Base-by-base conservation (phyloP, 1,140 invertebrate genomes). In the Chionoecetes opilio region DNA sequence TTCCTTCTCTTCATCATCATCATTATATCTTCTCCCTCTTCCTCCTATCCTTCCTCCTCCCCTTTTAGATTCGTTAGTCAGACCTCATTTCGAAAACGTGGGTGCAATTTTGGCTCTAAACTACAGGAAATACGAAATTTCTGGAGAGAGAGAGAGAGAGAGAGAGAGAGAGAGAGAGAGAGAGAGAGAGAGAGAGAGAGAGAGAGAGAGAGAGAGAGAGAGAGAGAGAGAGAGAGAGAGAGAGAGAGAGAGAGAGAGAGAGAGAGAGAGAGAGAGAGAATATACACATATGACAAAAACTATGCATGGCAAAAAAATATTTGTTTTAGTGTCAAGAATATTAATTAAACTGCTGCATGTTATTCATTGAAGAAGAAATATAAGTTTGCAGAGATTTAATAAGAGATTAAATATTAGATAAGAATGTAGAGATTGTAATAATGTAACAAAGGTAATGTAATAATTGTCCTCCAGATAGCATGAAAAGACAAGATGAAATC, bases 101-200 rank as follows among this genome's bases (percentile, higher is more conserved):
- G 41, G 63, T 75, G n/a, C 63, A 75, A 75, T 75, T 75, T n/a
- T n/a, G 63, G n/a, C 21, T 75, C 63, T 26, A n/a, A 75, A n/a
- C 63, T 75, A 75, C 63, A 75, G n/a, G 63, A n/a, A 75, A 75
- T n/a, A 75, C 63, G n/a, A 8, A 75, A 75, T 75, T 75, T 17
- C 63, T 26, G 8, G 9, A 75, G 63, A 75, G 63, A 75, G 63
- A 75, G 63, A 75, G 63, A 75, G 63, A 75, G 63, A 75, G 63
- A 75, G 63, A 75, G 63, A 75, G 63, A 75, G 63, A 75, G 63
- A 75, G 63, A 75, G 63, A 75, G 63, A 75, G 63, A 75, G 63
- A 75, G 63, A 75, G 63, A 75, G 63, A 75, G 63, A 75, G 63
- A 75, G 63, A 75, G 63, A 75, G 63, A 75, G 63, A 75, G 63